Conservation (phyloP, 1,140 invertebrate genomes). For the Eumeta japonica region DNA sequence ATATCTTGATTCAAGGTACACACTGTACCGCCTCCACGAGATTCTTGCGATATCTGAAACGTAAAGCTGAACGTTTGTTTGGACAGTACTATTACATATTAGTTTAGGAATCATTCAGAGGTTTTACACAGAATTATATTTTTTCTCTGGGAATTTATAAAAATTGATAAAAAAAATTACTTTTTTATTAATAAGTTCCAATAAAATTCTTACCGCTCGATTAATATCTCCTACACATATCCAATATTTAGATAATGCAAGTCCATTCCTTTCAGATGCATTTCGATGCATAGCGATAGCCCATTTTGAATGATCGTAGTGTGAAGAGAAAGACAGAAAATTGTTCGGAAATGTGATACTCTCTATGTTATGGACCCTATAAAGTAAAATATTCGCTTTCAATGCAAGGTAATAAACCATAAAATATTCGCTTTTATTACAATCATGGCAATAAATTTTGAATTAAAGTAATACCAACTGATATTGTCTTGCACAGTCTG, state of each 20-base stretch:
- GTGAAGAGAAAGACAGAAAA: constrained; percentile 67
- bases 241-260: constrained; percentile 61
- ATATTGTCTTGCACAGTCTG: constrained; percentile 64
- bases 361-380: constrained; percentile 70
- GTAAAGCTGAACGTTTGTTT: constrained; percentile 7
- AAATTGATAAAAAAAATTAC: no score
- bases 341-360: constrained; percentile 56
- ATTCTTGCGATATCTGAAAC: constrained; percentile 69
- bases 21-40: constrained; percentile 79
- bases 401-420: background rate
- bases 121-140: constrained; percentile 4
- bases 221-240: constrained; percentile 93
- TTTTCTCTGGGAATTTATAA: constrained; percentile 4
- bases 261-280: constrained; percentile 42
- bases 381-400: constrained; percentile 20
- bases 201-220: constrained; percentile 78
- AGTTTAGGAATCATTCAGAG: background rate
- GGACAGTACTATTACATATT: background rate
- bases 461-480: constrained; percentile 36
- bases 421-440: no score
- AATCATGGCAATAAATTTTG: no score
- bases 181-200: no score
- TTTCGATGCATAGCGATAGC: constrained; percentile 64
- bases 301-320: constrained; percentile 91
- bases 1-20: constrained; percentile 60